These are phyloP conservation scores for Andrena marginata DNA, from an alignment of 2,888 invertebrate genomes.

Conservation along the genomic window DNA sequence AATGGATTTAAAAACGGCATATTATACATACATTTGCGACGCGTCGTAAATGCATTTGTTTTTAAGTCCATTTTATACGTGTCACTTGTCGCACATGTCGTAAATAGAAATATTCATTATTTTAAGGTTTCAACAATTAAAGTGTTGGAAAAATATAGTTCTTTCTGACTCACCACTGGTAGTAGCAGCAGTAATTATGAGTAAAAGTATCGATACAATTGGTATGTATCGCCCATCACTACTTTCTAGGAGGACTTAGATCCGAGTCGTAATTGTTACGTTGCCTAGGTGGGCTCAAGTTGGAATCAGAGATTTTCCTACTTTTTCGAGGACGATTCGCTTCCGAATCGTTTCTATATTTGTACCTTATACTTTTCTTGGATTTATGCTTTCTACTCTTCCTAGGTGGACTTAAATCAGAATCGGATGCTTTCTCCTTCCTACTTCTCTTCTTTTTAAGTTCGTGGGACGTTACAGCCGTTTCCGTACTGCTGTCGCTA, in stretches of 20 bases:
- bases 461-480: constrained; percentile 6
- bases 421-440: constrained; percentile 28
- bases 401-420: constrained; percentile 69
- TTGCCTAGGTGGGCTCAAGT: constrained; percentile 68
- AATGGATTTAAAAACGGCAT: too few species aligned
- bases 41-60: too few species aligned
- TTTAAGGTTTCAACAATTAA: too few species aligned
- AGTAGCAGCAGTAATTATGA: too few species aligned
- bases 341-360: constrained; percentile 78
- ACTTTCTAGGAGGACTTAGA: constrained; percentile 71
- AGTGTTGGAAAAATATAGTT: too few species aligned
- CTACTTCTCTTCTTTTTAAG: constrained; percentile 10
- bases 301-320: constrained; percentile 38
- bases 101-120: too few species aligned
- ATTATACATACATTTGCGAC: too few species aligned
- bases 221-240: too few species aligned
- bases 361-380: constrained; percentile 54
- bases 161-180: too few species aligned
- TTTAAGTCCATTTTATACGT: too few species aligned
- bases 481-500: constrained; percentile 15
- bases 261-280: constrained; percentile 77
- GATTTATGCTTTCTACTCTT: not conserved
- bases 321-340: constrained; percentile 13
- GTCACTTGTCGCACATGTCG: too few species aligned
- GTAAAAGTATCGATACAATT: too few species aligned